phyloP scores from a whole-genome alignment of 2,113 vertebrate species.

The Apodemus sylvaticus region DNA sequence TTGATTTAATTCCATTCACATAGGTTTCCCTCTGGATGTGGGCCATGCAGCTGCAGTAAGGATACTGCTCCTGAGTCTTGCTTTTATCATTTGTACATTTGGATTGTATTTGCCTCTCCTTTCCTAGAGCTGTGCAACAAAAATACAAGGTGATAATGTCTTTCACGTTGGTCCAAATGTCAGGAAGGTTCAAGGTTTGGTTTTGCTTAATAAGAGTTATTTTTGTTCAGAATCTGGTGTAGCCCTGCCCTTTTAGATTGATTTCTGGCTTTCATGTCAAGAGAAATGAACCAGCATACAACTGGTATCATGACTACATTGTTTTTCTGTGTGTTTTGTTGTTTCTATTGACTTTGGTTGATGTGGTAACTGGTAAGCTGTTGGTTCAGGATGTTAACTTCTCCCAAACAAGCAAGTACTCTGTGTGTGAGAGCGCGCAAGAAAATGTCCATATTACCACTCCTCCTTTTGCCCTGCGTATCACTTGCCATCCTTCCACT shows the following conservation, averaged over 20 bases:
- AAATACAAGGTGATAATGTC: not conserved
- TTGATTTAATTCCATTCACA: not conserved
- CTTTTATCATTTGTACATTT: slow-evolving; percentile 22
- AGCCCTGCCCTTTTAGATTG: not conserved
- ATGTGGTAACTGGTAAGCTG: not conserved
- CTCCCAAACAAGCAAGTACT: not conserved
- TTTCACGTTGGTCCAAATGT: not conserved
- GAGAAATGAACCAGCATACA: not conserved
- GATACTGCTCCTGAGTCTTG: not conserved
- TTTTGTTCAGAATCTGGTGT: not conserved
- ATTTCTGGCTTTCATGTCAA: not conserved
- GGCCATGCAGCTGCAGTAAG: not conserved
- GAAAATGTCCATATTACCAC: not conserved
- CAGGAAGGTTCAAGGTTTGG: not conserved
- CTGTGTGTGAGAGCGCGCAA: not conserved
- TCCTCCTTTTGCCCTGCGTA: not conserved
- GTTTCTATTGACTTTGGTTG: not conserved
- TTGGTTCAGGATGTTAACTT: not conserved
- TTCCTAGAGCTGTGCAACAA: not conserved
- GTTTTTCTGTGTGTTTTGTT: not conserved
- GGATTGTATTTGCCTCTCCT: not conserved
- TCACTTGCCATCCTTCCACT: slow-evolving; percentile 13
- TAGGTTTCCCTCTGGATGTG: slow-evolving; percentile 36
- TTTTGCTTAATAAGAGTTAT: not conserved
- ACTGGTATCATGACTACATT: not conserved